Base-by-base conservation (phyloP, 2,797 vertebrate species). In the Neoniphon sammara region DNA sequence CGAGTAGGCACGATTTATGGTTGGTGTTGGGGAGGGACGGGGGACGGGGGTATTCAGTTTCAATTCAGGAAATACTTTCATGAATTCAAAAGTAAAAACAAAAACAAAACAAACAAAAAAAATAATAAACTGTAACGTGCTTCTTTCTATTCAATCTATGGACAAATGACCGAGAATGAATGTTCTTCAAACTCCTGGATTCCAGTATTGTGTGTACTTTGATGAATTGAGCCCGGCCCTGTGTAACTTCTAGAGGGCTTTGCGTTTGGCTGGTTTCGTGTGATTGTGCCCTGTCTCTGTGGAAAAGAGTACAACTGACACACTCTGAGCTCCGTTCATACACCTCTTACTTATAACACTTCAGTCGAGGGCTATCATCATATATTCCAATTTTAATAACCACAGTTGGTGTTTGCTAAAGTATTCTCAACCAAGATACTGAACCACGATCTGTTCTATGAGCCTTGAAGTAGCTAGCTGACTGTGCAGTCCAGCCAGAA, bases 81-180 rank as follows among this genome's bases (percentile, higher is more conserved):
- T 84, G 83, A 61, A 81, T 85, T 88, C 70, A 84, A 87, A 87
- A 85, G 54, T 31, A 3, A 3, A 31, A 31, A 31, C 3, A 31
- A 31, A 80, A 64, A 86, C n/a, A n/a, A n/a, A n/a, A n/a, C n/a
- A n/a, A n/a, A n/a, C n/a, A n/a, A n/a, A n/a, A 78, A 61, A 86
- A 83, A 57, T 82, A 79, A 88, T 78, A 74, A 88, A 90, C 77
- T 90, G 84, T 84, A 90, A 85, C 76, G n/a, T 85, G 87, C 87
- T 89, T 89, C 87, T 91, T 90, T 89, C 86, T 90, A 85, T 80
- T 86, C 78, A 86, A 77, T 90, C 83, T 86, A 82, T 75, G 87
- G 90, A 91, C 91, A 90, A 80, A 84, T 56, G 79, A 90, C 89
- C 81, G 90, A 90, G 87, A 90, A 90, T 89, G 92, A 91, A 90